A percentile compares a stretch with the other conserved stretches of the same genome.
phyloP scores from a whole-genome alignment of 2,888 invertebrate species.

The Gibbula magus region DNA sequence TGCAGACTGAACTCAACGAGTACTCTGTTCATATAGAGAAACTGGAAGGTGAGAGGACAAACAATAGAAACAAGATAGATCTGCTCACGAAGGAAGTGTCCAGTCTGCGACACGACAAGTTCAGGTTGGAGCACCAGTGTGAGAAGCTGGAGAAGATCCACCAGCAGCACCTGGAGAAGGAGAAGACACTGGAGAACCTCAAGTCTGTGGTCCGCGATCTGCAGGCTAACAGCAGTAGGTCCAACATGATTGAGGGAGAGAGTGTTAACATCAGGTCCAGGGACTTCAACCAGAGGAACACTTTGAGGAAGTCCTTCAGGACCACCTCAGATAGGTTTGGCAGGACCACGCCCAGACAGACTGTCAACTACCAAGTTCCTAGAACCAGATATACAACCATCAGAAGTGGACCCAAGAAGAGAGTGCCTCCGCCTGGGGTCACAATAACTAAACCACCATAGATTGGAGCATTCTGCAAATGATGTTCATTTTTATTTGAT shows the following conservation, averaged over 20 bases:
- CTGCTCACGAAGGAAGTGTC: constrained; percentile 32
- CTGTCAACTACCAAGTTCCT: not conserved
- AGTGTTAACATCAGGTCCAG: not conserved
- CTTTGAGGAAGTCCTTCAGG: not conserved
- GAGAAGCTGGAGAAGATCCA: constrained; percentile 43
- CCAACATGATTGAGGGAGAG: not conserved
- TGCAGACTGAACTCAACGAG: constrained; percentile 47
- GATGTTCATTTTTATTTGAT: no score
- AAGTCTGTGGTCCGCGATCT: constrained; percentile 49
- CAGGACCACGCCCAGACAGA: not conserved
- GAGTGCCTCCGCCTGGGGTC: no score
- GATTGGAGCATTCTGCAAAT: no score
- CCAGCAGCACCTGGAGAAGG: constrained; percentile 53
- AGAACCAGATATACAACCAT: not conserved
- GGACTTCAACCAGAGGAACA: not conserved
- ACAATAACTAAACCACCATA: no score
- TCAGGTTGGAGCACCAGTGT: constrained; percentile 38
- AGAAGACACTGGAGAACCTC: constrained; percentile 52
- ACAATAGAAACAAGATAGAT: constrained; percentile 40
- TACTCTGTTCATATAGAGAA: constrained; percentile 56
- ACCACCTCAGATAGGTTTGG: not conserved
- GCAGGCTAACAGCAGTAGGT: not conserved
- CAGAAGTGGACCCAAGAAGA: not conserved
- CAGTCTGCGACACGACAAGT: constrained; percentile 23
- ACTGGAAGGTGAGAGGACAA: constrained; percentile 46